A percentile compares a stretch with the other conserved stretches of the same genome.
Evolutionary conservation across 1,140 invertebrate genomes (phyloP).

Genomic region (Bilobella aurantiaca): DNA sequence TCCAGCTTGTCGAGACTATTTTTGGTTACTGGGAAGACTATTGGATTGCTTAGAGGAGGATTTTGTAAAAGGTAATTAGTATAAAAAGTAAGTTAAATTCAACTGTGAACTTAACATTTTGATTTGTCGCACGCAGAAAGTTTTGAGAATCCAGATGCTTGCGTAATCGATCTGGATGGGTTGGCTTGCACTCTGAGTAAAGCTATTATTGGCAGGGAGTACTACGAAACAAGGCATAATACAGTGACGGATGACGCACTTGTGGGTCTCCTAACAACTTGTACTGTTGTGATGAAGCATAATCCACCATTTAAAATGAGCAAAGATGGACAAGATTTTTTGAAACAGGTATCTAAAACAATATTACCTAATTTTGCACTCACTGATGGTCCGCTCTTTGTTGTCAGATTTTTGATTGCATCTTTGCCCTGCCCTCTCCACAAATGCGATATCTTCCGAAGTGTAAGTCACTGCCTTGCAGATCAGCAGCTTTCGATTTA

Average conservation of each 20-base stretch:
- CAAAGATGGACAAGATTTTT: conserved; percentile 56
- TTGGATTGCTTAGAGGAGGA: conserved; percentile 74
- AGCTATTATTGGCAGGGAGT: conserved; percentile 64
- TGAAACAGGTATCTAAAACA: conserved; percentile 42
- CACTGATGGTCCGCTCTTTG: conserved; percentile 4
- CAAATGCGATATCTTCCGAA: conserved; percentile 74
- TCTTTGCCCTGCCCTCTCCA: conserved; percentile 81
- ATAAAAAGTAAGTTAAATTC: conserved; percentile 8
- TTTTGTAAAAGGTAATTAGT: conserved; percentile 52
- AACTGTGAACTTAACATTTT: conserved; percentile 14
- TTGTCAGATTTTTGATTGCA: conserved; percentile 64
- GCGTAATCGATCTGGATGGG: conserved; percentile 57
- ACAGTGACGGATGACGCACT: conserved; percentile 79
- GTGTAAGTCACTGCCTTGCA: conserved; percentile 77
- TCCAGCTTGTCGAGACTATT: conserved; percentile 84
- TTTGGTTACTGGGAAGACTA: conserved; percentile 77
- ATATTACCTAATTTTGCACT: conserved; percentile 42
- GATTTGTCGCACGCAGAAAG: conserved; percentile 38
- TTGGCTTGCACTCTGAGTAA: conserved; percentile 63
- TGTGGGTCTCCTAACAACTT: conserved; percentile 73
- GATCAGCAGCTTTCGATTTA: conserved; percentile 80
- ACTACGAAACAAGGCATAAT: conserved; percentile 66
- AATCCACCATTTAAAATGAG: conserved; percentile 73
- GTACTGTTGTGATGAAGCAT: conserved; percentile 76
- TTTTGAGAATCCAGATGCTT: conserved; percentile 46